Base-by-base conservation (phyloP, 2,888 invertebrate genomes). In the Caenorhabditis imperialis region DNA sequence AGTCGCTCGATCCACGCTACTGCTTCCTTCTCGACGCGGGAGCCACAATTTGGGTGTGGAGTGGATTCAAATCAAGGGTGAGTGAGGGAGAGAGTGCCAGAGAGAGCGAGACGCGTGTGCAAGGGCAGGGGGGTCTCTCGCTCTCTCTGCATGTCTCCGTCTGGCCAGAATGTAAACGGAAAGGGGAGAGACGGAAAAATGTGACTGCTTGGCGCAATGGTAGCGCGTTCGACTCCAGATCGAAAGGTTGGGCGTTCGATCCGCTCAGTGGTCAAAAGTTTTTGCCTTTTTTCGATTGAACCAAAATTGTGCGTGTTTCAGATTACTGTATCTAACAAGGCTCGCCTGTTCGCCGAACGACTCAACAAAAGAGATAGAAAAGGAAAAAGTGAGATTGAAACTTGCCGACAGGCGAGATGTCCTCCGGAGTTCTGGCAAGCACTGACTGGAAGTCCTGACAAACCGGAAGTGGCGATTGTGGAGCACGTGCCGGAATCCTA, bases 361-460 rank as follows among this genome's bases (percentile, higher is more conserved):
- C 94, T 99, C 67, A 99, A 97, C 89, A 98, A 98, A 90, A 95
- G 96, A 88, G 99, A 99, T 89, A 91, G 98, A 20, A 99, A 99
- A 89, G 95, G 94, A 88, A 93, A 93, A 88, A 93, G 96, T 0
- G 96, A 96, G 86, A 93, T 99, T 62, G 90, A 94, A 42, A 92
- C 94, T 0, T 93, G 95, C 88, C 90, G 91, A 37, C 93, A 94
- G 89, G 93, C 93, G 0, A 92, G 92, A 65, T 97, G 98, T 88
- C 92, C 93, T 6, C 90, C 90, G 6, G 93, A 93, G 25, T 98
- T 99, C 90, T 95, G 96, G 94, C 90, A 91, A 58, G 90, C 91
- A 22, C 89, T 98, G 20, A 85, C 81, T 16, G 84, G 86, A 47
- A 38, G 16, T 8, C 42, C 69, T 16, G 54, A 60, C 5, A 67